Conservation (phyloP, 1,140 invertebrate genomes). For the Lepidurus packardi region DNA sequence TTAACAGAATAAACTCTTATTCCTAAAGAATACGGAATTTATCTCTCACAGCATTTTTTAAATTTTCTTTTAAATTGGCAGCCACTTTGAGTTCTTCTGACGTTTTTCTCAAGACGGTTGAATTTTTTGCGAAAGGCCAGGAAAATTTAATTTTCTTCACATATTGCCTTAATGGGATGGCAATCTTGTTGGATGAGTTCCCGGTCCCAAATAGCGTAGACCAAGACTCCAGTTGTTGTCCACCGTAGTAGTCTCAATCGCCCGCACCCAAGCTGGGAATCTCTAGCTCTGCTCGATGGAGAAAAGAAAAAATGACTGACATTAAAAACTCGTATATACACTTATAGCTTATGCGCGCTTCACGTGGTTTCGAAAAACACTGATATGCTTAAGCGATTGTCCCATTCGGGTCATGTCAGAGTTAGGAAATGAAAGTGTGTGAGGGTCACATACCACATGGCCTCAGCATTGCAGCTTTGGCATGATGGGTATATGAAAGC, state of each 20-base stretch:
- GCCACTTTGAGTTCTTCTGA: no score
- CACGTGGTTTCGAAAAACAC: background rate
- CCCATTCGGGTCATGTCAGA: slow-evolving; percentile 5
- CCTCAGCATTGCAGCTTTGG: background rate
- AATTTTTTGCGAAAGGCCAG: no score
- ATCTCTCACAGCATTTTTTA: no score
- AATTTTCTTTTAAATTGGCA: no score
- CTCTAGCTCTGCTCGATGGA: background rate
- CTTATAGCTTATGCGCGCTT: background rate
- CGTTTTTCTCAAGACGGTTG: no score
- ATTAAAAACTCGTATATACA: background rate
- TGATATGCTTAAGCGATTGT: slow-evolving; percentile 12
- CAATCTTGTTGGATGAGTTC: background rate
- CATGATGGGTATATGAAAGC: background rate
- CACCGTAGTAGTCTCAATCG: background rate
- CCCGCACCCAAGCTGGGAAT: background rate
- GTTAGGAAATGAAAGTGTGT: slow-evolving; percentile 11
- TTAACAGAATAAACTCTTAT: background rate
- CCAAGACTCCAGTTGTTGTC: background rate
- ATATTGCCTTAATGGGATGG: background rate
- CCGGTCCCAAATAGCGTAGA: background rate
- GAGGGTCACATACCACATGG: slow-evolving; percentile 13
- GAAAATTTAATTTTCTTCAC: background rate
- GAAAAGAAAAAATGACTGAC: background rate
- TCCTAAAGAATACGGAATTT: no score